Evolutionary conservation across 2,888 invertebrate species (phyloP), one percentile per base, ranked within the genome.

Genomic region (Stenotaenia linearis): DNA sequence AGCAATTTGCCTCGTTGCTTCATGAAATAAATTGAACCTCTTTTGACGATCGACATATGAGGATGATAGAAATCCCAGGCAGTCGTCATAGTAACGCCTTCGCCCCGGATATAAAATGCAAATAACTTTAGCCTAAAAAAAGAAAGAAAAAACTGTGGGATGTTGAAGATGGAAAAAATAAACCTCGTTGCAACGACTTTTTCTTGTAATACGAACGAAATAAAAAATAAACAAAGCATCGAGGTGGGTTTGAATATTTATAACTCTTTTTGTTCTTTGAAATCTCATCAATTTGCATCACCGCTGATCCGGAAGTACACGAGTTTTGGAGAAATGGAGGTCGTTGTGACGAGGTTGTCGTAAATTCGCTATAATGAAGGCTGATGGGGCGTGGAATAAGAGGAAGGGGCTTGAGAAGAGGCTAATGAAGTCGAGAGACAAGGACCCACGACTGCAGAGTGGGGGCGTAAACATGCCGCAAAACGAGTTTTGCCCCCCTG

Each of bases 1-100:
- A 69, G 69, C 69, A 69, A 69, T 69, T 69, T 69, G 69, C 69
- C 69, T 69, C 69, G 69, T 69, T 28, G 50, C 50, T 69, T 28
- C 69, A 69, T 28, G 69, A 28, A 69, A 69, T 69, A 69, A 69
- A 69, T 69, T 69, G 69, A 23, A 69, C 69, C 28, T 69, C 69
- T 69, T 69, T 69, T 69, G 69, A 69, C 69, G 69, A 69, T 69
- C 69, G 69, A 69, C 69, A 69, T 69, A 69, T 69, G 69, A 69
- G 69, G 25, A 69, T 69, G 69, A 69, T 69, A 69, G 28, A 69
- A 69, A 69, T 28, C 69, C 69, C 28, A 69, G 69, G 69, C 69
- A 69, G 69, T 69, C 69, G 69, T 69, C 69, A 69, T 69, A 69
- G 69, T 69, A 69, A 69, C 69, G 69, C 69, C 69, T 69, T 69